A percentile compares a stretch with the other conserved stretches of the same genome.
Evolutionary conservation across 1,140 invertebrate genomes (phyloP).

Genomic region (Pogonomyrmex barbatus): DNA sequence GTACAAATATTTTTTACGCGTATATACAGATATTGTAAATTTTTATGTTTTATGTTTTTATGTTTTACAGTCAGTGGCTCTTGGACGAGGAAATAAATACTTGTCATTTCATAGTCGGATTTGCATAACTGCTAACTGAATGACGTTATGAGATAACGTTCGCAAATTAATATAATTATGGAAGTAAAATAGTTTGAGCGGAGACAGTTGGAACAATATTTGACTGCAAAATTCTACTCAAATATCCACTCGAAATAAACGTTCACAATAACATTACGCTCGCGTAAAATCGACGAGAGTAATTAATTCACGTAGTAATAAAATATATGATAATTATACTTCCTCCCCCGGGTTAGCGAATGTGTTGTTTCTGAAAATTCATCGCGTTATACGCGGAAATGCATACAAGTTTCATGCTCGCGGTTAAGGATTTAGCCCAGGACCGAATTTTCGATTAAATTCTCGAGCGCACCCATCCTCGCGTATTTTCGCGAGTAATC

Average conservation of each 20-base stretch:
- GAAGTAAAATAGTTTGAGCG: slow-evolving; percentile 22
- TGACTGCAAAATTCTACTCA: slow-evolving; percentile 40
- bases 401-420: not conserved
- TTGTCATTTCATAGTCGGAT: not conserved
- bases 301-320: slow-evolving; percentile 42
- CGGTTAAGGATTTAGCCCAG: not conserved
- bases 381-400: not conserved
- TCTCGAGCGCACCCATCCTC: not conserved
- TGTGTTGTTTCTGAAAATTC: slow-evolving; percentile 34
- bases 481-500: not conserved
- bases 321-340: slow-evolving; percentile 42
- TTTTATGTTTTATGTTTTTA: slow-evolving; percentile 23
- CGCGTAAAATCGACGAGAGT: slow-evolving; percentile 27
- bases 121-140: slow-evolving; percentile 6
- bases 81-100: not conserved
- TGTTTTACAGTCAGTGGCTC: not conserved
- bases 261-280: not conserved
- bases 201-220: slow-evolving; percentile 48
- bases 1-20: not conserved
- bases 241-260: slow-evolving; percentile 24
- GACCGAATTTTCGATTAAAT: slow-evolving; percentile 31
- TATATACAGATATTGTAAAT: not conserved
- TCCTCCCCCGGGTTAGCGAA: not conserved
- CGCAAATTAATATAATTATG: slow-evolving; percentile 45
- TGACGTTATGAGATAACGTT: slow-evolving; percentile 27